These are phyloP conservation scores for Cyprinodon variegatus DNA, from an alignment of 2,113 vertebrate species.

Conservation along the genomic window DNA sequence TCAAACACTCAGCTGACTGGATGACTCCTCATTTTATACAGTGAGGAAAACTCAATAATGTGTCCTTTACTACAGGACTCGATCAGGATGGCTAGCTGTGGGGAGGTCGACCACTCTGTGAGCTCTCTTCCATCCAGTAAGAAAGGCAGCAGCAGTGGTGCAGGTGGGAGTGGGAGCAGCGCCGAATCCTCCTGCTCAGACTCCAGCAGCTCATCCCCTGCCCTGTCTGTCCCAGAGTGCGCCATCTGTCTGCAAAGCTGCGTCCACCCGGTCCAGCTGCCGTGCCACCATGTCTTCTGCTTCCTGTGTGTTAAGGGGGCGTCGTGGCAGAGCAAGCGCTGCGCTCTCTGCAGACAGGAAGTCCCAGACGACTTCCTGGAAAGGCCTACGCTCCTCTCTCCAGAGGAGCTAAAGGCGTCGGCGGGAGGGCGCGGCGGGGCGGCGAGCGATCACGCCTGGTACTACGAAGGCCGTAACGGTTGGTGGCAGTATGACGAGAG, in stretches of 20 bases:
- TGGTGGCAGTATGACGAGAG: conserved; percentile 99
- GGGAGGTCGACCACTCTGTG: conserved; percentile 93
- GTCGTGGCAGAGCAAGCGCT: conserved; percentile 98
- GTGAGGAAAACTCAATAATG: neutral
- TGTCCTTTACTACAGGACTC: conserved; percentile 53
- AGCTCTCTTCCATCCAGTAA: conserved; percentile 91
- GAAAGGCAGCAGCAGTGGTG: conserved; percentile 83
- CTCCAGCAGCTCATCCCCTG: conserved; percentile 79
- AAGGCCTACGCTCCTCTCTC: conserved; percentile 94
- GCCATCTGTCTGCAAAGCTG: conserved; percentile 98
- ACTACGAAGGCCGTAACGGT: conserved; percentile 97
- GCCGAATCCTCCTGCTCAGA: conserved; percentile 69
- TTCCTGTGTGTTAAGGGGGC: conserved; percentile 98
- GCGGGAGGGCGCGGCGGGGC: conserved; percentile 86
- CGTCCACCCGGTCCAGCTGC: conserved; percentile 95
- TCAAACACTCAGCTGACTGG: too few species aligned
- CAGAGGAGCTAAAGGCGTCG: conserved; percentile 94
- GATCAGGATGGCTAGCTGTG: conserved; percentile 95
- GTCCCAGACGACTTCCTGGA: conserved; percentile 98
- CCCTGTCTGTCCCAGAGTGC: conserved; percentile 91
- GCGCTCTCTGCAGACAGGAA: conserved; percentile 96
- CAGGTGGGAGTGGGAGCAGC: conserved; percentile 66
- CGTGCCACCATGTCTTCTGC: conserved; percentile 97
- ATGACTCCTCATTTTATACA: too few species aligned
- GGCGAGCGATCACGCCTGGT: conserved; percentile 94